A percentile compares a stretch with the other conserved stretches of the same genome.
Evolutionary conservation across 2,888 invertebrate genomes (phyloP).

Genomic region (Chrysotoxum bicinctum): DNA sequence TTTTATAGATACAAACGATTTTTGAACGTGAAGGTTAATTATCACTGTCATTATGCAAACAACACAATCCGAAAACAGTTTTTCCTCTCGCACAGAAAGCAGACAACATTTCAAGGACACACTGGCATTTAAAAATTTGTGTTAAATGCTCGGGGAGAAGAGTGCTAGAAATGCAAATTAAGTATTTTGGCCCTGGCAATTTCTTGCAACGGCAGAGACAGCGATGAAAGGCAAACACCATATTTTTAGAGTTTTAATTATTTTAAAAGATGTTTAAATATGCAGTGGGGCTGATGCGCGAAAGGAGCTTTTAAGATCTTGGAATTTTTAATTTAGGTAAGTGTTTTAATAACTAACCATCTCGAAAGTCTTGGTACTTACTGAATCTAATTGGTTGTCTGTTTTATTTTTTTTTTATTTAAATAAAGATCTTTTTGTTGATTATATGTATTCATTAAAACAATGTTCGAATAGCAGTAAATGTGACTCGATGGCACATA

Average conservation of each 20-base stretch:
- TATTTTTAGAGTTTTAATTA: constrained; percentile 29
- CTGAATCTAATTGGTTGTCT: constrained; percentile 14
- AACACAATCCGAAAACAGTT: neutral
- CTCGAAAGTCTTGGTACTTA: neutral
- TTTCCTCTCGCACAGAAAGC: neutral
- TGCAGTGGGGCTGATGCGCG: neutral
- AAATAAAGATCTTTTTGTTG: too few species aligned
- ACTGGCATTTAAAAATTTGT: constrained; percentile 13
- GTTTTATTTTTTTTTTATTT: neutral
- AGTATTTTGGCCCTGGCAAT: constrained; percentile 31
- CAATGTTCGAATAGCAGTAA: too few species aligned
- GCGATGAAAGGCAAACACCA: neutral
- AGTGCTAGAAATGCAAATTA: constrained; percentile 41
- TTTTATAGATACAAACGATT: constrained; percentile 28
- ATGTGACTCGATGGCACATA: too few species aligned
- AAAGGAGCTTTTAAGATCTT: neutral
- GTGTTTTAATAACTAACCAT: neutral
- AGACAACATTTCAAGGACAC: constrained; percentile 30
- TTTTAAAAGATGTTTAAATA: constrained; percentile 29
- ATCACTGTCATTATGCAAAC: constrained; percentile 48
- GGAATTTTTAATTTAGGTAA: neutral
- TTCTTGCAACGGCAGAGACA: neutral
- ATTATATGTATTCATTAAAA: too few species aligned
- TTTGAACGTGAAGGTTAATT: constrained; percentile 44
- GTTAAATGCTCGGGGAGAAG: neutral